Evolutionary conservation across 2,113 vertebrate species (phyloP), one percentile per base, ranked within the genome.

Genomic region (Catharus bicknelli): DNA sequence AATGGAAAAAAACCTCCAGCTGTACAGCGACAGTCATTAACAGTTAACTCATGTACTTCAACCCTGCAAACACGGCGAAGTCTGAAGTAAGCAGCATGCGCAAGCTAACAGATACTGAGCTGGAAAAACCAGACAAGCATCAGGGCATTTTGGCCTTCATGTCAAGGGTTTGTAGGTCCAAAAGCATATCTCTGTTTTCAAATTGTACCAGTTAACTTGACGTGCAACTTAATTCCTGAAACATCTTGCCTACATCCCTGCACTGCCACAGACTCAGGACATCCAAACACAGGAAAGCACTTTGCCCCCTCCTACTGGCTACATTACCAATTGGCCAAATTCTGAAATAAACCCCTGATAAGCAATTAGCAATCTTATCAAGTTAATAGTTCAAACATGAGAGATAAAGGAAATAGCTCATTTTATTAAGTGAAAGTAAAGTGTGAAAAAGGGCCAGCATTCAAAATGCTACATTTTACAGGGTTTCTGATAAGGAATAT

Each of bases 201-300:
- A 78, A 42, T 13, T n/a, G 15, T 47, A 54, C 17, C 11, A 13
- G 29, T 40, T 21, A 64, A 16, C 19, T 16, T 50, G 18, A n/a
- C 9, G 53, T 16, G 22, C 19, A 72, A 63, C 15, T 27, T 21
- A 72, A 73, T 10, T 19, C 16, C 14, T 38, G 57, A 55, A 82
- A 34, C 1, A 0, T 32, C 51, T 69, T 4, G 0, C 6, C 9
- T 6, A 36, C 0, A n/a, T 3, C 11, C 20, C 38, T 50, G 58
- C 10, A 14, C 15, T 53, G 34, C 2, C 19, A 64, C 0, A 38
- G n/a, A 27, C 12, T 5, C 2, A 1, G 27, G 36, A 43, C 23
- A 80, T 8, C 5, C 0, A 40, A 1, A 0, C 12, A 51, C 6
- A 66, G 16, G 12, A 69, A 55, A 23, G 45, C n/a, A 30, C 47